These are phyloP conservation scores for Craterocephalus amniculus DNA, from an alignment of 2,797 vertebrate genomes.

Conservation along the genomic window DNA sequence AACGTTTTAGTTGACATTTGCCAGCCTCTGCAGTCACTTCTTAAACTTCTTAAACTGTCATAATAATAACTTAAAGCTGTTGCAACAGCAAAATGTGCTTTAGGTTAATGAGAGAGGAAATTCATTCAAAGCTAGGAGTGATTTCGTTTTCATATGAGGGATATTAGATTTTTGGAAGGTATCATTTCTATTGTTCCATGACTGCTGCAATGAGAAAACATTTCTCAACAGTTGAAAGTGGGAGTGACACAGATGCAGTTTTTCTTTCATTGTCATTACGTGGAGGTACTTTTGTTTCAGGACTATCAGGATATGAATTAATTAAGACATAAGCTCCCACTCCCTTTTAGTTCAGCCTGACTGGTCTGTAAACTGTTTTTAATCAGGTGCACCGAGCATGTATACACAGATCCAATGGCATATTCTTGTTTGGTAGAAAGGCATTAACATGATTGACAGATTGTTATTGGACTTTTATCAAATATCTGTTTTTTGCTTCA, in stretches of 20 bases:
- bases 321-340: constrained; percentile 12
- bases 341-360: constrained; percentile 18
- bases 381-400: neutral
- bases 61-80: neutral
- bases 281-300: constrained; percentile 32
- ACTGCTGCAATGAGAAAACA: neutral
- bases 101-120: constrained; percentile 8
- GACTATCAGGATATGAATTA: neutral
- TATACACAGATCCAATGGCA: neutral
- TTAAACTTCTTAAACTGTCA: too few relatives aligned
- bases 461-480: neutral
- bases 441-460: neutral
- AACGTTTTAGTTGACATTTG: neutral
- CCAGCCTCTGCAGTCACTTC: constrained; percentile 15
- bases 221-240: neutral
- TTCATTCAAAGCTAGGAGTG: constrained; percentile 25
- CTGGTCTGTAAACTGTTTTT: constrained; percentile 11
- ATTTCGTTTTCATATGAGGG: constrained; percentile 38
- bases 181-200: constrained; percentile 35
- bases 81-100: constrained; percentile 11
- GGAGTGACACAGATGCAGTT: neutral
- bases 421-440: neutral
- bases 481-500: neutral
- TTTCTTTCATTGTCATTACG: neutral
- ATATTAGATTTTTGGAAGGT: constrained; percentile 33